Base-by-base conservation (phyloP, 2,888 invertebrate genomes). In the Ashinkailepas kermadecensis region DNA sequence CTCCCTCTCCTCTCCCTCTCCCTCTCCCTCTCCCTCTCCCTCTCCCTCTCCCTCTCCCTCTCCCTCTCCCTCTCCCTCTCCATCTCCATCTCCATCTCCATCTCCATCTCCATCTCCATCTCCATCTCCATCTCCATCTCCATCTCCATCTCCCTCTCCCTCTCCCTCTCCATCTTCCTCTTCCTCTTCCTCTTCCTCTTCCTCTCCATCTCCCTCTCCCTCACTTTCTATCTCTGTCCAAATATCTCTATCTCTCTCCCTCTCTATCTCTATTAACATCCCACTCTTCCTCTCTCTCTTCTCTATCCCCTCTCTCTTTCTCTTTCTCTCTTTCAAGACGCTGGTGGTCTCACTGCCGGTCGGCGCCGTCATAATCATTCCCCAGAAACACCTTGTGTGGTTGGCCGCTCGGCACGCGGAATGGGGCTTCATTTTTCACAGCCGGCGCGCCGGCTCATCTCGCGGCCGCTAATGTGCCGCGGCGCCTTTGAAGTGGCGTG, bases 401-500 rank as follows among this genome's bases (percentile, higher is more conserved):
- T 39, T 39, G 15, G 23, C 70, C 70, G 70, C 70, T 3, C 56
- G 23, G 74, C 74, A 13, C 21, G 54, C 54, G 54, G 21, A n/a
- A 56, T n/a, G 21, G 56, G 56, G 21, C 74, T 56, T 74, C 74
- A 74, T 74, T 74, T 74, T 74, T 74, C 74, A 74, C 9, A 13
- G 9, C 23, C 74, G 74, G 54, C 74, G 54, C 74, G 56, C 18
- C 56, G 74, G 74, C 15, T 12, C 74, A 74, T 74, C 74, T 74
- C 54, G 8, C 15, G 56, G 10, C 18, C 74, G 74, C 21, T 74
- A 74, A 74, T 74, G 74, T 56, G 18, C 56, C 21, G 56, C 74
- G 74, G 74, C 74, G 56, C 39, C 74, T 74, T 74, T 74, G 74
- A 74, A 56, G 54, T 56, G 54, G 23, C 74, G 54, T 56, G 74